Base-by-base conservation (phyloP, 2,113 vertebrate genomes). In the Cephalopterus ornatus region DNA sequence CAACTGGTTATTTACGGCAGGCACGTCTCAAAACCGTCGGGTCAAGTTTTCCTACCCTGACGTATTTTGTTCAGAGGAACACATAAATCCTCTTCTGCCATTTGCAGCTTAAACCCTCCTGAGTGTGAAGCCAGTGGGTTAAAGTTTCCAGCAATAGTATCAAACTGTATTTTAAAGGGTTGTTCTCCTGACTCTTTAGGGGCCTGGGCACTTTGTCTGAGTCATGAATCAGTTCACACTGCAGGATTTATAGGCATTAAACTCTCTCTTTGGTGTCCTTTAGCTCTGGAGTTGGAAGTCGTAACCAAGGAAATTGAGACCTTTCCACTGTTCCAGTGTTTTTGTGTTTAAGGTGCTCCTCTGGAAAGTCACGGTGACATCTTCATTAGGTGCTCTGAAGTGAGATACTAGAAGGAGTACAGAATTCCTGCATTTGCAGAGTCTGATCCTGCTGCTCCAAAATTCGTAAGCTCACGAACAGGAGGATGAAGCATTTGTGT, bases 81-180 rank as follows among this genome's bases (percentile, higher is more conserved):
- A 58, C 77, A 88, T 95, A 90, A 95, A 96, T 94, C 92, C 78
- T 94, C 63, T 80, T 73, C 83, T 95, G 97, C 96, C 96, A 94
- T 91, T 92, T 93, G 91, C 86, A 79, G 87, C 80, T 95, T 92
- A 91, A 94, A 93, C 78, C 81, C 91, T 87, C 96, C 88, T 73
- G 81, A 93, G 93, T 79, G 89, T 84, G 92, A 96, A 91, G 87
- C 62, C 71, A 79, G 91, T 3, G 23, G 59, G 30, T 68, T 96
- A 73, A 89, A 72, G 84, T 92, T 97, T 96, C 90, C 89, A 95
- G 81, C 30, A 15, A 56, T 27, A 90, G 89, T 15, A 82, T 63
- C 2, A 6, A 86, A 93, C 47, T 66, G 63, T 73, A 80, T 89
- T 71, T 74, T 82, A 91, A 83, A 93, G 53, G 8, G 65, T 62